phyloP scores from a whole-genome alignment of 2,888 invertebrate genomes.

The Caenorhabditis japonica region DNA sequence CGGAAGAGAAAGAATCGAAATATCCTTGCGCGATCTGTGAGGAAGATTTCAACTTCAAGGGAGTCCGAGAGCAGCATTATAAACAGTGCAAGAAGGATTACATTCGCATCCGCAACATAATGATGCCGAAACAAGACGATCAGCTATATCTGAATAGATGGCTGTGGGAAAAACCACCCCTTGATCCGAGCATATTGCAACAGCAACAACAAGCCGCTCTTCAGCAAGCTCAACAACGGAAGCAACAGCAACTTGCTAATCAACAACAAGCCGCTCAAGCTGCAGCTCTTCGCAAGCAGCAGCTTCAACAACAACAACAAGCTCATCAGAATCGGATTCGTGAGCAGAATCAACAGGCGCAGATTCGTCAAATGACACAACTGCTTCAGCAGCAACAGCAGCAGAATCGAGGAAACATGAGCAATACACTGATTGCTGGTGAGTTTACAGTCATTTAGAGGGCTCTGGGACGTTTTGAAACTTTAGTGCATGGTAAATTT shows the following conservation, averaged over 20 bases:
- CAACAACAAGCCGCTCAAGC: conserved; percentile 42
- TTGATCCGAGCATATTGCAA: conserved; percentile 71
- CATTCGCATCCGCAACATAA: conserved; percentile 60
- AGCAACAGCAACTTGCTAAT: conserved; percentile 45
- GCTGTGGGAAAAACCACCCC: conserved; percentile 74
- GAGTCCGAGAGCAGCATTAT: conserved; percentile 64
- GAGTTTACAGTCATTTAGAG: not conserved
- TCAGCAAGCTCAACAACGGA: conserved; percentile 42
- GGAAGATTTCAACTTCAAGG: conserved; percentile 73
- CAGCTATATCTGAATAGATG: conserved; percentile 68
- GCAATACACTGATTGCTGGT: conserved; percentile 29
- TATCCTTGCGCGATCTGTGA: conserved; percentile 75
- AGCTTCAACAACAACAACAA: conserved; percentile 20
- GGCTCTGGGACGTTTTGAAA: no score
- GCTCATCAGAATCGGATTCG: conserved; percentile 10
- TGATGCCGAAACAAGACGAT: conserved; percentile 66
- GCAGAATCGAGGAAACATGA: conserved; percentile 9
- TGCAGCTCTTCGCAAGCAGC: conserved; percentile 5
- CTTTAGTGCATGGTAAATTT: no score
- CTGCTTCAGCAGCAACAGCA: conserved; percentile 20
- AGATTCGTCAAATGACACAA: not conserved
- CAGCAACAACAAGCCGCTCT: conserved; percentile 68
- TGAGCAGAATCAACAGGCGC: conserved; percentile 19
- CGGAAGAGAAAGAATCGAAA: conserved; percentile 68
- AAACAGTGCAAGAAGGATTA: conserved; percentile 72